A percentile compares a stretch with the other conserved stretches of the same genome.
phyloP scores from a whole-genome alignment of 2,113 vertebrate genomes.

The Crypturellus undulatus region DNA sequence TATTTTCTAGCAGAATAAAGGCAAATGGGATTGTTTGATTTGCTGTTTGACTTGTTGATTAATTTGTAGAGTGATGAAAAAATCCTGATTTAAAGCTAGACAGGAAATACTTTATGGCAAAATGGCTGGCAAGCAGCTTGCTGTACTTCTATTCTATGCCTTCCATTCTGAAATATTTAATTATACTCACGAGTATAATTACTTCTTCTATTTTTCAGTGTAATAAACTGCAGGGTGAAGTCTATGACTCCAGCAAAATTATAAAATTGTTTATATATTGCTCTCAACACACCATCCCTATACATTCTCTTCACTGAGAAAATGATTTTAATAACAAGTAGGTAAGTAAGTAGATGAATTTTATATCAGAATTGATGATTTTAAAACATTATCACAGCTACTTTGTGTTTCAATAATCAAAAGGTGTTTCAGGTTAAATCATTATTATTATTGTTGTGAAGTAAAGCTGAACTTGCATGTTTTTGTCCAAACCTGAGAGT shows the following conservation, averaged over 20 bases:
- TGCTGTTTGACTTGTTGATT: background rate
- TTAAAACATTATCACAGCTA: background rate
- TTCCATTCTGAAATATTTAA: slow-evolving; percentile 44
- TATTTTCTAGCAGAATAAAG: background rate
- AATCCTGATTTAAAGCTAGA: background rate
- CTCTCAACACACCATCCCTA: background rate
- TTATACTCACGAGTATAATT: slow-evolving; percentile 57
- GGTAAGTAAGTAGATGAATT: background rate
- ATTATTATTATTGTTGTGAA: background rate
- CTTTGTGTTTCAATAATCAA: background rate
- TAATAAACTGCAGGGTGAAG: slow-evolving; percentile 24
- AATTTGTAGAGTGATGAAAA: background rate
- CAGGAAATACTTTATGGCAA: slow-evolving; percentile 10
- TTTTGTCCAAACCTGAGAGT: background rate
- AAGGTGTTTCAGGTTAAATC: background rate
- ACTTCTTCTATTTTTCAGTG: slow-evolving; percentile 31
- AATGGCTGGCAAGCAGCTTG: slow-evolving; percentile 21
- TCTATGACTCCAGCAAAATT: slow-evolving; percentile 30
- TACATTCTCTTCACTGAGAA: background rate
- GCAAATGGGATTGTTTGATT: background rate
- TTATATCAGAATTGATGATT: background rate
- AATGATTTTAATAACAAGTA: background rate
- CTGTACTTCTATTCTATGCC: slow-evolving; percentile 3
- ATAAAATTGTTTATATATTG: slow-evolving; percentile 50
- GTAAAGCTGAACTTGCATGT: background rate